Evolutionary conservation across 1,140 invertebrate genomes (phyloP), one percentile per base, ranked within the genome.

Genomic region (Diabrotica virgifera): DNA sequence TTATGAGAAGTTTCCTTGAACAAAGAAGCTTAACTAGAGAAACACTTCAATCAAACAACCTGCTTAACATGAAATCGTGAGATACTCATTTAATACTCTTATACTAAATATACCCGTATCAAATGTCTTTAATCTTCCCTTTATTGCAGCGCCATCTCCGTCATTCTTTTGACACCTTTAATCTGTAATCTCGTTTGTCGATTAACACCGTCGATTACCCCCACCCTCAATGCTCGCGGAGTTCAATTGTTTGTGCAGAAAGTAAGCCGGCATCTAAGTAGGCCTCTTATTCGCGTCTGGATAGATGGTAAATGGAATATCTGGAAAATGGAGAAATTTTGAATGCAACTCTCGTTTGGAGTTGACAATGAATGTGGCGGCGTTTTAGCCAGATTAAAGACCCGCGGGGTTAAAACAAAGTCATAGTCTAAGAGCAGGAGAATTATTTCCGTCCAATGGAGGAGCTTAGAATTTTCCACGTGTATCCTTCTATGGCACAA

Each of bases 321-420:
- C 40, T n/a, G n/a, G 40, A 46, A 46, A 46, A 46, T 46, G 40
- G n/a, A 46, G 40, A n/a, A 46, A 46, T 46, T 46, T 46, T 46
- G 40, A 46, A 46, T 46, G 40, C 40, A 46, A 10, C 40, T 46
- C 40, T 46, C 40, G 40, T 46, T 46, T 46, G 40, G 40, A 46
- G 40, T 10, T 46, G 40, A 46, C 40, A 46, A 46, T 46, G 40
- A 46, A 46, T 8, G 40, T 46, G 40, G 8, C 40, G 40, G 40
- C n/a, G n/a, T 46, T 46, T 46, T 46, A 46, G 40, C 40, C 40
- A 46, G 40, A 46, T 46, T 46, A 46, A 46, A 46, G 40, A 46
- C 8, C 40, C n/a, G 8, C 40, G 40, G 40, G 40, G 40, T 46
- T 46, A 46, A 10, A 5, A 46, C 40, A 46, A 46, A n/a, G 40